phyloP scores from a whole-genome alignment of 2,113 vertebrate genomes.

The Romanogobio albipinnatus region DNA sequence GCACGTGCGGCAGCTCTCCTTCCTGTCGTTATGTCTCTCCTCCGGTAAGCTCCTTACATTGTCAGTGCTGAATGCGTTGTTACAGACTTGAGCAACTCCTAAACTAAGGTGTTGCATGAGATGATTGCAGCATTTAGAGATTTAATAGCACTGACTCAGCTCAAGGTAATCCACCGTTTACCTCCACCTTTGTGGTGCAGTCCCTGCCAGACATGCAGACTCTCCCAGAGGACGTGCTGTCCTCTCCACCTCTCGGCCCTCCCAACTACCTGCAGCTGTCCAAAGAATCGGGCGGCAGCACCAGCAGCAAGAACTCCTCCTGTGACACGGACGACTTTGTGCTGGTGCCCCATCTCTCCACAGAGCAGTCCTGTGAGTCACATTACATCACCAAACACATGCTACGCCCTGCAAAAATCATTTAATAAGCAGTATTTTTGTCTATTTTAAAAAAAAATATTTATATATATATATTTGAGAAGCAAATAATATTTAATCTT shows the following conservation, averaged over 20 bases:
- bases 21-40: conserved; percentile 91
- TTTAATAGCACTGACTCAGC: conserved; percentile 21
- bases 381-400: background rate
- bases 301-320: conserved; percentile 94
- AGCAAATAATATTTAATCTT: background rate
- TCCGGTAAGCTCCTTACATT: conserved; percentile 82
- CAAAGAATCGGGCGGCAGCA: conserved; percentile 93
- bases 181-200: conserved; percentile 68
- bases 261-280: conserved; percentile 95
- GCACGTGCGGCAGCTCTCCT: conserved; percentile 88
- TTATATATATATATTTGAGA: background rate
- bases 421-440: background rate
- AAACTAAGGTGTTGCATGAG: no score
- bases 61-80: background rate
- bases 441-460: background rate
- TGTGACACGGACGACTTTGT: conserved; percentile 97
- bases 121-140: conserved; percentile 11
- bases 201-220: conserved; percentile 96
- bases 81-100: conserved; percentile 1
- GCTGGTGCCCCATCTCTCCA: conserved; percentile 91
- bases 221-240: conserved; percentile 88
- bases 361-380: conserved; percentile 87
- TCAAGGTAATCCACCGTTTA: conserved; percentile 1
- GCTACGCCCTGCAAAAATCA: background rate
- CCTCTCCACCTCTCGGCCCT: conserved; percentile 90